phyloP scores from a whole-genome alignment of 2,888 invertebrate genomes.

The Apamea sordens region DNA sequence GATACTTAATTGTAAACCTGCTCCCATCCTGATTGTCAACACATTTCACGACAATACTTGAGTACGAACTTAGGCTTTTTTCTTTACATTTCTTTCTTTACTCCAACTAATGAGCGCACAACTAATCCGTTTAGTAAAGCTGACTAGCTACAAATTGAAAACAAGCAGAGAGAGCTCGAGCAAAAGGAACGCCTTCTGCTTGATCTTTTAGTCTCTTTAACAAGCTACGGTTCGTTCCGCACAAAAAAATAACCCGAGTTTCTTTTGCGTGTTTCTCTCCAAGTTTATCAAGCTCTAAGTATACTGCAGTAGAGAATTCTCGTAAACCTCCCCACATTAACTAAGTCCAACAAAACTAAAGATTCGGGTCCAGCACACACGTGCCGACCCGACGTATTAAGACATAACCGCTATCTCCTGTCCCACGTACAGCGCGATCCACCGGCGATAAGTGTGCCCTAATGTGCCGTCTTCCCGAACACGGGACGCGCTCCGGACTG shows the following conservation, averaged over 20 bases:
- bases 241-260: not conserved
- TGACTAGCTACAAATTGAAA: conserved; percentile 29
- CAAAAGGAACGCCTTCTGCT: not conserved
- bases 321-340: not conserved
- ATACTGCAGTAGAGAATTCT: not conserved
- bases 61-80: not conserved
- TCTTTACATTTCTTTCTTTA: conserved; percentile 7
- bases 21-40: not conserved
- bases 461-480: conserved; percentile 55
- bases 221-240: not conserved
- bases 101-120: conserved; percentile 36
- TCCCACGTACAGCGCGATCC: conserved; percentile 31
- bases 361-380: not conserved
- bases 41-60: not conserved
- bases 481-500: conserved; percentile 31
- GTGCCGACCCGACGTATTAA: conserved; percentile 39
- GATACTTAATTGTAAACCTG: not conserved
- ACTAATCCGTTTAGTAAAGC: conserved; percentile 37
- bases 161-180: conserved; percentile 15
- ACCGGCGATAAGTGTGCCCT: conserved; percentile 60
- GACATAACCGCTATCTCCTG: conserved; percentile 39
- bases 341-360: conserved; percentile 18
- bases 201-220: not conserved
- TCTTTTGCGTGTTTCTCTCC: not conserved
- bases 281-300: not conserved